Percentiles rank a stretch among this genome's conserved stretches.
Conservation (phyloP, 2,113 vertebrate species). For the Mormyrus iriodes region DNA sequence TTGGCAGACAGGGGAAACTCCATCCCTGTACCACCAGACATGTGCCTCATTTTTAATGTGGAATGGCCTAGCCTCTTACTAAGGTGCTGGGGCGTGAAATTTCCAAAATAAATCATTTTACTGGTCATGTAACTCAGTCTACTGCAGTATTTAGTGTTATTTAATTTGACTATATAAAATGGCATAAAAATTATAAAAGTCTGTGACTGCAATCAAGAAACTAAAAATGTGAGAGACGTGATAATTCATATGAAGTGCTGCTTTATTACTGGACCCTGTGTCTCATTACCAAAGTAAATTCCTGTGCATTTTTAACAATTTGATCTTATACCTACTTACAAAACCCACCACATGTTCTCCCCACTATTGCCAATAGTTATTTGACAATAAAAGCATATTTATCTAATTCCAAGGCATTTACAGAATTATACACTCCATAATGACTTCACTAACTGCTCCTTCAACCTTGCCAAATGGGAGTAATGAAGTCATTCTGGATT, state of each 20-base stretch:
- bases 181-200: too few species aligned
- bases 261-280: background rate
- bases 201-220: too few species aligned
- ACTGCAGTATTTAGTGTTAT: background rate
- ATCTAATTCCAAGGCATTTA: conserved; percentile 3
- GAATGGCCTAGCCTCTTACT: background rate
- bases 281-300: background rate
- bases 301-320: background rate
- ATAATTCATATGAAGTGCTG: background rate
- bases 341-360: background rate
- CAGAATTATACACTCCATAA: background rate
- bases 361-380: background rate
- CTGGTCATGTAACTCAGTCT: background rate
- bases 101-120: background rate
- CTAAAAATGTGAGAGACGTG: background rate
- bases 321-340: background rate
- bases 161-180: background rate
- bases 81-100: background rate
- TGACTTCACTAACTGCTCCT: background rate
- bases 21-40: background rate
- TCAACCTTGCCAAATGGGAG: conserved; percentile 12
- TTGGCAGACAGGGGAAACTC: background rate
- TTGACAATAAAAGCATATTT: conserved; percentile 4
- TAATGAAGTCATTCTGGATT: conserved; percentile 10
- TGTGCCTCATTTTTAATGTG: background rate